These are phyloP conservation scores for Sesamia nonagrioides DNA, from an alignment of 1,140 invertebrate species.

Conservation along the genomic window DNA sequence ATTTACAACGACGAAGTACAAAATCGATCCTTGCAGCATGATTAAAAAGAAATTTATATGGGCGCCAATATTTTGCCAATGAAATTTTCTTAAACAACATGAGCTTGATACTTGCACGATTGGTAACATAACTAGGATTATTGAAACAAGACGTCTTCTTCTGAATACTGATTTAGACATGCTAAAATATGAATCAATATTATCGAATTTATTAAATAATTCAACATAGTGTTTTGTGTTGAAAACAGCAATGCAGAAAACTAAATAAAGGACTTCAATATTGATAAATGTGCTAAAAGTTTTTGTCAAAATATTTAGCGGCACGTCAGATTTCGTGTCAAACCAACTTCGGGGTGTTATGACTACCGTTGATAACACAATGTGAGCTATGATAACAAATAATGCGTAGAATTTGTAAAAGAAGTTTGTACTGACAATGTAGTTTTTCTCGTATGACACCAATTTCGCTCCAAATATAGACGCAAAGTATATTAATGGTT, in stretches of 20 bases:
- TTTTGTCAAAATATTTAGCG: conserved; percentile 70
- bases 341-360: conserved; percentile 61
- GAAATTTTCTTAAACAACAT: conserved; percentile 59
- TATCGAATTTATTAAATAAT: conserved; percentile 64
- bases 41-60: conserved; percentile 63
- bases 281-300: conserved; percentile 59
- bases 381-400: conserved; percentile 50
- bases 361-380: conserved; percentile 35
- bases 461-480: conserved; percentile 67
- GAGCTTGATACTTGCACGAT: conserved; percentile 52
- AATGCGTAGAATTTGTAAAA: conserved; percentile 64
- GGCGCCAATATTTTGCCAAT: conserved; percentile 56
- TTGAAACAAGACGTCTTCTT: conserved; percentile 55
- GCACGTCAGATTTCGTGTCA: conserved; percentile 63
- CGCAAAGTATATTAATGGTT: conserved; percentile 67
- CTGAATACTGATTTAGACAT: conserved; percentile 55
- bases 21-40: conserved; percentile 68
- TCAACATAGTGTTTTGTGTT: conserved; percentile 61
- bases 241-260: conserved; percentile 62
- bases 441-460: conserved; percentile 56
- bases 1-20: conserved; percentile 61
- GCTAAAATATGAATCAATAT: conserved; percentile 65
- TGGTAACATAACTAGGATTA: conserved; percentile 59
- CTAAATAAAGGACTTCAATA: conserved; percentile 64
- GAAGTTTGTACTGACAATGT: conserved; percentile 53